A percentile compares a stretch with the other conserved stretches of the same genome.
phyloP scores from a whole-genome alignment of 2,113 vertebrate species.

The Zosterops pallidus region DNA sequence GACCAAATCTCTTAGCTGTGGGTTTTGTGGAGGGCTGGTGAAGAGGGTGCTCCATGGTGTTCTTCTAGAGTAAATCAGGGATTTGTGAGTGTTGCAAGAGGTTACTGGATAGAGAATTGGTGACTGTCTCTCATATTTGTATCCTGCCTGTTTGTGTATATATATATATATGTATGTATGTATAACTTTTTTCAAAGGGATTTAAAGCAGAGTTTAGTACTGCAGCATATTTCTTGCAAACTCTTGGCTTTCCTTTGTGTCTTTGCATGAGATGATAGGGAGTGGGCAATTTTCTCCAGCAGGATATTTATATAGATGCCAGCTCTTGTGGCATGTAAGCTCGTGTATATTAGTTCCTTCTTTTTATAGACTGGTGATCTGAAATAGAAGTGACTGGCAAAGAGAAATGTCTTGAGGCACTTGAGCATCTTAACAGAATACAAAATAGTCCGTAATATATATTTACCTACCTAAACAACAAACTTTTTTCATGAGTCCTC shows the following conservation, averaged over 20 bases:
- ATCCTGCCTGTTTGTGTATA: not conserved
- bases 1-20: not conserved
- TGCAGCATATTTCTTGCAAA: not conserved
- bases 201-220: not conserved
- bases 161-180: not conserved
- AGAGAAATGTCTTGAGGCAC: slow-evolving; percentile 15
- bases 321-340: not conserved
- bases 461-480: not conserved
- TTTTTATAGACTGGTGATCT: slow-evolving; percentile 46
- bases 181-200: not conserved
- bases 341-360: not conserved
- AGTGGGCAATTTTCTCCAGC: slow-evolving; percentile 37
- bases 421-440: not conserved
- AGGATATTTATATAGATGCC: slow-evolving; percentile 23
- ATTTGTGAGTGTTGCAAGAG: not conserved
- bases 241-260: not conserved
- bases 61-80: not conserved
- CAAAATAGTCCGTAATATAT: not conserved
- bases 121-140: not conserved
- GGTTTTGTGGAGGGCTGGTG: not conserved
- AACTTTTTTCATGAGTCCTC: not conserved
- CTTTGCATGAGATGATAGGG: slow-evolving; percentile 19
- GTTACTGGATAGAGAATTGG: not conserved
- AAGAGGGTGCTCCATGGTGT: not conserved
- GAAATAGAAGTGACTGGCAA: slow-evolving; percentile 54